These are phyloP conservation scores for Sebastes vulpes DNA, from an alignment of 2,797 vertebrate species.

Conservation along the genomic window DNA sequence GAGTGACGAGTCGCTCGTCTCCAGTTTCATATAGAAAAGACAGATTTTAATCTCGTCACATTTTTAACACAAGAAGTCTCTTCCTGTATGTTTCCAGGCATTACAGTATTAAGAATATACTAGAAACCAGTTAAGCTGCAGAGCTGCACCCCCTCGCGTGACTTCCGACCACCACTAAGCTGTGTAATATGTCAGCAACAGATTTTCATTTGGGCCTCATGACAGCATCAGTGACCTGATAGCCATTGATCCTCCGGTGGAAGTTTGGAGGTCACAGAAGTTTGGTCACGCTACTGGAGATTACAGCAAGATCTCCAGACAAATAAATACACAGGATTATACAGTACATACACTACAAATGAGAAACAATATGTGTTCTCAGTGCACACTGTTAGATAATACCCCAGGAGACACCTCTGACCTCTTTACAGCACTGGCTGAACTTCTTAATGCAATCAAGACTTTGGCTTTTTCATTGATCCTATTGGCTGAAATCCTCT, in stretches of 20 bases:
- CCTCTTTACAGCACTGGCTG: background rate
- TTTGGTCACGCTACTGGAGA: conserved; percentile 46
- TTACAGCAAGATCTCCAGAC: conserved; percentile 32
- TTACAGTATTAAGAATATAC: background rate
- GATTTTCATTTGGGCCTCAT: conserved; percentile 30
- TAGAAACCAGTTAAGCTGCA: conserved; percentile 5
- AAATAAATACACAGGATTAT: conserved; percentile 32
- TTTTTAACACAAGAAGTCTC: too few species aligned
- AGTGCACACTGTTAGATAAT: background rate
- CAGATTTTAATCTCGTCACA: too few species aligned
- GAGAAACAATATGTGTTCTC: conserved; percentile 38
- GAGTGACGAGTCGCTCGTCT: background rate
- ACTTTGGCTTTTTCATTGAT: background rate
- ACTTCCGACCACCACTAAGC: conserved; percentile 15
- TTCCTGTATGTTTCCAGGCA: background rate
- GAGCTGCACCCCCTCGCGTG: background rate
- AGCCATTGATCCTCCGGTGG: conserved; percentile 35
- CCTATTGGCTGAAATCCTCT: background rate
- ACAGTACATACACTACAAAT: conserved; percentile 14
- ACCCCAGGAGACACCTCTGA: background rate
- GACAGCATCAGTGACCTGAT: conserved; percentile 22
- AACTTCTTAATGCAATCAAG: conserved; percentile 22
- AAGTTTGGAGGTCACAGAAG: conserved; percentile 1
- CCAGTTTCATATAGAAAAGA: too few species aligned
- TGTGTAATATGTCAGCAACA: conserved; percentile 29